Evolutionary conservation across 2,797 vertebrate genomes (phyloP), one percentile per base, ranked within the genome.

Genomic region (Tympanoctomys barrerae): DNA sequence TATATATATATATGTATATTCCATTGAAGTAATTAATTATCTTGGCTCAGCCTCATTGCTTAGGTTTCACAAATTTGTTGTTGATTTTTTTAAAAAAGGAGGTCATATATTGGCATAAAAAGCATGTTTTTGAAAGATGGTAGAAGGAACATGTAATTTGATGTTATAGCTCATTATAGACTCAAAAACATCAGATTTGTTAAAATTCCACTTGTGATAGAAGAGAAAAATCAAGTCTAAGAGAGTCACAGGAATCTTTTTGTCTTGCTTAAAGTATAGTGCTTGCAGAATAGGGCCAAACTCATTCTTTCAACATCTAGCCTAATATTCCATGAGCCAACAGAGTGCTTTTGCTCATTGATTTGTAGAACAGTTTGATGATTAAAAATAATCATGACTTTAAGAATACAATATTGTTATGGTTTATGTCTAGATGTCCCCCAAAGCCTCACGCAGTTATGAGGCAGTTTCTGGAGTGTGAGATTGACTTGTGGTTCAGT

Each of bases 101-200:
- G 16, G 10, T 57, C 81, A 61, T n/a, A 59, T 52, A 59, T n/a
- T 89, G 5, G 28, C 13, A 42, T 71, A 49, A 59, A n/a, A 90
- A 68, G 33, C n/a, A 36, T 16, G 89, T 81, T 54, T 66, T 39
- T 61, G 31, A 82, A 64, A 62, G 14, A 39, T 62, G 22, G 21
- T 61, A 18, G 52, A 90, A 93, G 13, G 19, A 84, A 79, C 59
- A 87, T 9, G 31, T 42, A 46, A 73, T 54, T 81, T 87, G 36
- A 95, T 87, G 95, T 95, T 90, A 46, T 3, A 90, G 18, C 61
- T 94, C 93, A 80, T 80, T 19, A 52, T 73, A 64, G 57, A 42
- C 26, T 87, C 59, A 80, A 24, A 87, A 68, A 87, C 71, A 14
- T 80, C 49, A 89, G 62, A 83, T 2, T 96, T 36, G 46, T 91